Base-by-base conservation (phyloP, 2,113 vertebrate species). In the Chlamydotis undulata region DNA sequence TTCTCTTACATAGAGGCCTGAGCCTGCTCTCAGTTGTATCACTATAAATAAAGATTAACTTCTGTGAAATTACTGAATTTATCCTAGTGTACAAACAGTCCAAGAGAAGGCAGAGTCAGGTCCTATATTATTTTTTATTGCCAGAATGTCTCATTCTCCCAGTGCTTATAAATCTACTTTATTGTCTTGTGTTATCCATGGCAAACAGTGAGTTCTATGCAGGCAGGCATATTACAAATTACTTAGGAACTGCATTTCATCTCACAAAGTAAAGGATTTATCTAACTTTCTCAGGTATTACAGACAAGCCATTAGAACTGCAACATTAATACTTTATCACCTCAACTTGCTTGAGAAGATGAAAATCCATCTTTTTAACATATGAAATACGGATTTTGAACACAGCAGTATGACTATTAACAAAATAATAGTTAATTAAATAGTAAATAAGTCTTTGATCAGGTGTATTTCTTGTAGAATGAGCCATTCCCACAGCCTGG, bases 1-100 rank as follows among this genome's bases (percentile, higher is more conserved):
- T 94, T 89, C 76, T 82, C 71, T 57, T 24, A 31, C 14, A 45
- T 0, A 75, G 57, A 71, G 81, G 39, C 79, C 71, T 63, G 25
- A 91, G 63, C 55, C 64, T 87, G 23, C 23, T 52, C 45, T 81
- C 53, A 76, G 89, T 94, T 78, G 45, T 71, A 73, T 28, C 65
- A 57, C 76, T 65, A 76, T 81, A 94, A 89, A 89, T 82, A 84
- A 94, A 93, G 77, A 90, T 87, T 84, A 93, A 92, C 69, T 87
- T 92, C 83, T 81, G 88, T 79, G 80, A 93, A 96, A 92, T 94
- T 78, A 87, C 69, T 63, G 74, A 82, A 92, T 89, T 79, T 94
- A 93, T 90, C 41, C 91, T 60, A 59, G 74, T 85, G 50, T 35
- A 91, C 89, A 84, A 94, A 78, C 91, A 92, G 57, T 61, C 22